These are phyloP conservation scores for Phragmatobia fuliginosa DNA, from an alignment of 2,888 invertebrate genomes.

Conservation along the genomic window DNA sequence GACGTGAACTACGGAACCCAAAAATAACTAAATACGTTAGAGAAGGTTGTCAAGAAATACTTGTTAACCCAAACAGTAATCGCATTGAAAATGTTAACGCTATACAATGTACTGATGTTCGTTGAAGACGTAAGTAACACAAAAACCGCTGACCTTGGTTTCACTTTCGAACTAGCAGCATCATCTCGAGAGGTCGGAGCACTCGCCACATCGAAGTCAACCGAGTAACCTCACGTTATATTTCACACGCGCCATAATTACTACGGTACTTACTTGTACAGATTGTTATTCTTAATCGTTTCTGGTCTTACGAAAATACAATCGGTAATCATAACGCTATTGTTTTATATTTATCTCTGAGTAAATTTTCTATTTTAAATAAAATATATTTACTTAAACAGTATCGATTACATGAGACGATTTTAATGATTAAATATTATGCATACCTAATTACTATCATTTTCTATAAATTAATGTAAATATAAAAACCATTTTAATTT, in stretches of 20 bases:
- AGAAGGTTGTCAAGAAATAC: background rate
- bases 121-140: slow-evolving; percentile 33
- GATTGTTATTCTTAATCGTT: slow-evolving; percentile 21
- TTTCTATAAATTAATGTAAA: background rate
- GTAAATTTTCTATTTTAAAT: background rate
- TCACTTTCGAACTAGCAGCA: slow-evolving; percentile 74
- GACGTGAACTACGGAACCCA: too few species aligned
- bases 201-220: slow-evolving; percentile 53
- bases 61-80: background rate
- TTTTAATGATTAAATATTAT: background rate
- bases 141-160: slow-evolving; percentile 56
- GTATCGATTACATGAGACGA: background rate
- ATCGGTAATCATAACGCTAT: slow-evolving; percentile 1
- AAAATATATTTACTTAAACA: background rate
- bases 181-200: slow-evolving; percentile 62
- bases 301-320: slow-evolving; percentile 3
- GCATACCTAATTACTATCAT: background rate
- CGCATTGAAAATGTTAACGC: slow-evolving; percentile 42
- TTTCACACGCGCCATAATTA: slow-evolving; percentile 37
- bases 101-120: slow-evolving; percentile 55
- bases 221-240: slow-evolving; percentile 31
- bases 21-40: background rate
- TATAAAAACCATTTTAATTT: background rate
- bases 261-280: slow-evolving; percentile 19
- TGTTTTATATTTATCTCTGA: background rate